Evolutionary conservation across 2,888 invertebrate species (phyloP).

Genomic region (Sinodicranocentrus sp.): DNA sequence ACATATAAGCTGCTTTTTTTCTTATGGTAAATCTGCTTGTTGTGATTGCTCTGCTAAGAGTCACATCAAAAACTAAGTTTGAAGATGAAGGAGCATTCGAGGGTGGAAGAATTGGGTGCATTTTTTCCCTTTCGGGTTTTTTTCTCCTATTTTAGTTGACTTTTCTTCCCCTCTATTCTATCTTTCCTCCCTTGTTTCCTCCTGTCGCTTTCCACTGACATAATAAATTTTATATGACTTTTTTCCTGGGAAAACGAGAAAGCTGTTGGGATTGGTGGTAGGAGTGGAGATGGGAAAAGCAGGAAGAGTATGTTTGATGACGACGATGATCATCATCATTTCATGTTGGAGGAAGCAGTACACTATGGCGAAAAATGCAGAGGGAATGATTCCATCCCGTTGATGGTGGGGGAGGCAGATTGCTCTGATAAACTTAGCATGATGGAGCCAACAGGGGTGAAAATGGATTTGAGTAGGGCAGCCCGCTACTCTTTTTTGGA

Average conservation of each 20-base stretch:
- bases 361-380: background rate
- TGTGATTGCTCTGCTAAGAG: slow-evolving; percentile 50
- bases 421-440: slow-evolving; percentile 77
- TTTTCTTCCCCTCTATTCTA: slow-evolving; percentile 38
- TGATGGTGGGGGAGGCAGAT: slow-evolving; percentile 74
- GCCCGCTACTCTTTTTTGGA: background rate
- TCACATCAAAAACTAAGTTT: slow-evolving; percentile 57
- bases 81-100: background rate
- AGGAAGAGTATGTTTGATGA: slow-evolving; percentile 68
- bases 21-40: slow-evolving; percentile 56
- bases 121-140: slow-evolving; percentile 59
- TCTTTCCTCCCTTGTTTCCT: slow-evolving; percentile 49
- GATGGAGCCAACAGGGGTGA: slow-evolving; percentile 75
- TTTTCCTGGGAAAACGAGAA: slow-evolving; percentile 54
- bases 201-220: slow-evolving; percentile 68
- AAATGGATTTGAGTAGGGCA: slow-evolving; percentile 72
- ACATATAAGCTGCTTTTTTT: slow-evolving; percentile 59
- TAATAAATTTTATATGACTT: slow-evolving; percentile 77
- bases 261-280: slow-evolving; percentile 45
- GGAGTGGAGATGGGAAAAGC: too few species aligned
- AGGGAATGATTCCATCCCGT: background rate
- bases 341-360: slow-evolving; percentile 27
- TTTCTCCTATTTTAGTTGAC: slow-evolving; percentile 62
- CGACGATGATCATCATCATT: slow-evolving; percentile 57
- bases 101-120: slow-evolving; percentile 50